Conservation (phyloP, 2,797 vertebrate genomes). For the Catostomus latipinnis region DNA sequence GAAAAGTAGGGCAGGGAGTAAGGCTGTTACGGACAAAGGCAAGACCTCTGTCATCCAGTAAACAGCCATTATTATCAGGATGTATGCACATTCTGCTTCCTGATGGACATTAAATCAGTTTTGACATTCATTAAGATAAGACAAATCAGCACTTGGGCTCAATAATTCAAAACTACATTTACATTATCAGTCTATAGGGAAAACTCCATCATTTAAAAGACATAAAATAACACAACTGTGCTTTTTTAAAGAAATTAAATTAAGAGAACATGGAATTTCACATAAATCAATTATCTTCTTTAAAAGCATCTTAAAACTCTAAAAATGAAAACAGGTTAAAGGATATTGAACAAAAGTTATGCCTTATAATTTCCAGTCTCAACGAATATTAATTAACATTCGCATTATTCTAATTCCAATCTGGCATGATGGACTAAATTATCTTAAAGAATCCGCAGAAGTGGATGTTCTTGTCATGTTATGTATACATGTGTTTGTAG, state of each 20-base stretch:
- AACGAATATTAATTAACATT: too few species aligned
- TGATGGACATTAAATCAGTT: constrained; percentile 59
- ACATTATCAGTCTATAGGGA: background rate
- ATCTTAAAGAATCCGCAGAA: background rate
- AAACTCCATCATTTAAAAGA: too few species aligned
- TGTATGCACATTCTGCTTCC: constrained; percentile 90
- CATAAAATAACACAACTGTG: too few species aligned
- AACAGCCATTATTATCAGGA: constrained; percentile 81
- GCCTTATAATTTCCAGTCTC: too few species aligned
- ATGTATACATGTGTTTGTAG: background rate
- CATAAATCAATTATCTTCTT: background rate
- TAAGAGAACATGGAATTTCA: background rate
- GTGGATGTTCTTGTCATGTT: background rate
- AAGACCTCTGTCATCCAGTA: constrained; percentile 89
- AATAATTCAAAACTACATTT: background rate
- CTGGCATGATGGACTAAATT: background rate
- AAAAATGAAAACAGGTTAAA: too few species aligned
- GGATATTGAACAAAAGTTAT: too few species aligned
- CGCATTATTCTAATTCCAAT: too few species aligned
- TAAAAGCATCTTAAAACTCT: background rate
- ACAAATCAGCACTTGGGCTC: background rate
- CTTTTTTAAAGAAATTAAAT: too few species aligned
- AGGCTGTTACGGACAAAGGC: constrained; percentile 86
- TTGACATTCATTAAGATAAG: constrained; percentile 5
- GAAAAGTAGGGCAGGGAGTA: constrained; percentile 88